Evolutionary conservation across 2,888 invertebrate species (phyloP).

Genomic region (Thysanoteuthis rhombus): DNA sequence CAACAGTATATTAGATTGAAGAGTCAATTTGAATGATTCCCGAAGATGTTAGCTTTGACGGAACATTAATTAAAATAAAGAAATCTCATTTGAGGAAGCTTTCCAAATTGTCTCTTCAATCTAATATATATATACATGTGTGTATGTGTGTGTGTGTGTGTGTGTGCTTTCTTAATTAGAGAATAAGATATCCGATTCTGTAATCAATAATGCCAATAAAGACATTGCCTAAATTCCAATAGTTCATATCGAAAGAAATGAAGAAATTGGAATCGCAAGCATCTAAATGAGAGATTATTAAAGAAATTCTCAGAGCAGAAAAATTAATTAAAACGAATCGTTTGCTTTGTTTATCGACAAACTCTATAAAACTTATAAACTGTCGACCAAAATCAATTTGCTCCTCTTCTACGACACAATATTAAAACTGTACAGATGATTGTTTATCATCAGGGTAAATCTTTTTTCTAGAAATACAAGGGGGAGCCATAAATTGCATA

Average conservation of each 20-base stretch:
- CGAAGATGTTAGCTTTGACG: too few species aligned
- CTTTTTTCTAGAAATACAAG: too few species aligned
- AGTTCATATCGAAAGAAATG: not conserved
- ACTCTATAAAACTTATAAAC: not conserved
- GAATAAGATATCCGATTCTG: not conserved
- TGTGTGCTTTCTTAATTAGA: not conserved
- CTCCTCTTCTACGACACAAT: not conserved
- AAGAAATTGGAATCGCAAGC: not conserved
- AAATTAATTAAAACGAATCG: not conserved
- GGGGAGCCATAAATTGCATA: too few species aligned
- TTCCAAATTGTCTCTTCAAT: too few species aligned
- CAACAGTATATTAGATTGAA: too few species aligned
- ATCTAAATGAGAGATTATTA: not conserved
- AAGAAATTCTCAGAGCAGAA: not conserved
- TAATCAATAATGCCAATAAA: not conserved
- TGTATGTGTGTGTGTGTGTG: not conserved
- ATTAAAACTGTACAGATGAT: too few species aligned
- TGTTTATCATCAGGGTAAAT: too few species aligned
- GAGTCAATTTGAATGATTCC: too few species aligned
- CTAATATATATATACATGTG: not conserved
- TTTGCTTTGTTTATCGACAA: not conserved
- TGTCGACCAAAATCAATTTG: not conserved
- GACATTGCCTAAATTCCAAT: not conserved
- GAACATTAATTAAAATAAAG: too few species aligned
- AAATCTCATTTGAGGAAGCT: too few species aligned